These are phyloP conservation scores for Elanus axillaris DNA, from an alignment of 2,113 vertebrate species.

Conservation along the genomic window DNA sequence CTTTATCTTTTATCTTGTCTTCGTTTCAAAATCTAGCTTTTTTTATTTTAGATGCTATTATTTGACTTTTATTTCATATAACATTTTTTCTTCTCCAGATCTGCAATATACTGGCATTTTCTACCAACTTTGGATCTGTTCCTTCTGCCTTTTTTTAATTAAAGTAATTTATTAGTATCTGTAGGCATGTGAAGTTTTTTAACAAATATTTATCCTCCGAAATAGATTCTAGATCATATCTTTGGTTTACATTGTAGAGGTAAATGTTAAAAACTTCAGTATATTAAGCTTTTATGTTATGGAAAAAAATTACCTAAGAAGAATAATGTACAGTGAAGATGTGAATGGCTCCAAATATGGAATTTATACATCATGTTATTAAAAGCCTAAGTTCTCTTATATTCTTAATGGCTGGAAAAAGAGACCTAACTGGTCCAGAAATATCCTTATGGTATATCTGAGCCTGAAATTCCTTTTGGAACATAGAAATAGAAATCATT, in stretches of 20 bases:
- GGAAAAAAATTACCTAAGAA: not conserved
- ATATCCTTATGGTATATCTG: not conserved
- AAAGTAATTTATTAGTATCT: not conserved
- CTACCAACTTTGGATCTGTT: not conserved
- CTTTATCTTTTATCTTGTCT: not conserved
- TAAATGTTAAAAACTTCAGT: not conserved
- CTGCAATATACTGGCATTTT: not conserved
- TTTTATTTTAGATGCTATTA: not conserved
- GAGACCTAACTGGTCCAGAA: not conserved
- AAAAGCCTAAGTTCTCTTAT: not conserved
- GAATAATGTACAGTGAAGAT: not conserved
- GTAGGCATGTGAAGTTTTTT: not conserved
- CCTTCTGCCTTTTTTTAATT: not conserved
- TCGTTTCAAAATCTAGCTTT: not conserved
- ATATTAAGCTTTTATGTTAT: not conserved
- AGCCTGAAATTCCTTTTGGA: not conserved
- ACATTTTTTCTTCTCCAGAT: not conserved
- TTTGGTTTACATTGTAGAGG: not conserved
- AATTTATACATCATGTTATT: not conserved
- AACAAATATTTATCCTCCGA: not conserved
- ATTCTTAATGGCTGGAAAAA: not conserved
- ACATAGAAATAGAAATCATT: not conserved
- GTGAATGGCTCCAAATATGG: not conserved
- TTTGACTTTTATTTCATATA: not conserved
- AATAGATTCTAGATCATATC: not conserved